Evolutionary conservation across 2,113 vertebrate genomes (phyloP), one percentile per base, ranked within the genome.

Genomic region (Sebastes schlegelii): DNA sequence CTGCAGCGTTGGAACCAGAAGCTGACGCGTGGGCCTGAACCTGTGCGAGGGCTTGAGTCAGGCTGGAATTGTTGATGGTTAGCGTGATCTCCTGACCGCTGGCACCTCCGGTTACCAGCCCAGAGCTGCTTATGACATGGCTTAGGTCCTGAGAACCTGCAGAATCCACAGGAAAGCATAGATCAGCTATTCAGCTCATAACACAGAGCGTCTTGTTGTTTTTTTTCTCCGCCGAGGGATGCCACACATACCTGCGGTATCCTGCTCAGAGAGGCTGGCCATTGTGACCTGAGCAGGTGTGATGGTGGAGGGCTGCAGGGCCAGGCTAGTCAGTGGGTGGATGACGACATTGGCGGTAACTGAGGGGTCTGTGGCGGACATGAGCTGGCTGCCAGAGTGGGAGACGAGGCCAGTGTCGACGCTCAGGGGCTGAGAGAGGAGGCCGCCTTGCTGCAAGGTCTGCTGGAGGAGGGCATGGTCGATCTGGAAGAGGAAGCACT

Each of bases 51-150:
- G 97, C 98, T 92, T 98, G 98, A 71, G 96, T 97, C 80, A 99
- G 92, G 74, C 96, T 98, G 23, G 97, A 96, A 89, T 99, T 99
- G 95, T 98, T 99, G 89, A 99, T 99, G 65, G 98, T 99, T 88
- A 99, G 85, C 0, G 98, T 99, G 91, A 99, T 99, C 91, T 99
- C 98, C 43, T 98, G 97, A 7, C 97, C 94, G 21, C 94, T 92
- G 40, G 78, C 92, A 10, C 96, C 91, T n/a, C 95, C 92, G 1
- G 96, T 89, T 42, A 98, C 96, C 61, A 99, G 92, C 68, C 96
- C 96, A 74, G 96, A 96, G 0, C 95, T 94, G 10, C 95, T 92
- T 93, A 99, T 96, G 74, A 98, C 97, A 21, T 98, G 97, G 68
- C 96, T 95, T 8, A 99, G 93, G 73, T 98, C 98, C 62, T 98